Evolutionary conservation across 2,888 invertebrate genomes (phyloP).

Genomic region (Tiliacea citrago): DNA sequence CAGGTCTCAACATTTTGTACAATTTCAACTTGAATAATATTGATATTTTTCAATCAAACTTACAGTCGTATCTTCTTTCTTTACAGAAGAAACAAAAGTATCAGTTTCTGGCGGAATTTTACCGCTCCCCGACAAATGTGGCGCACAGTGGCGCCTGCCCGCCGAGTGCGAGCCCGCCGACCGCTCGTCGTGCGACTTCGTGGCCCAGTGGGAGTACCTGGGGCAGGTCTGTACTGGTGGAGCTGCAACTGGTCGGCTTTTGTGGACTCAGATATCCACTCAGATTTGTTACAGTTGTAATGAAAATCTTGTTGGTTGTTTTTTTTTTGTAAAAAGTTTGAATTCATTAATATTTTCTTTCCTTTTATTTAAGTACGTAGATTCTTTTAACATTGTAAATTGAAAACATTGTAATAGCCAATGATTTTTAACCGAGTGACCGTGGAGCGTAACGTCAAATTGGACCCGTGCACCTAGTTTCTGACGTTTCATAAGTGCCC

Average conservation of each 20-base stretch:
- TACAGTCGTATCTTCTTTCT: not conserved
- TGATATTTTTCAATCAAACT: not conserved
- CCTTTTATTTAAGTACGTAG: no score
- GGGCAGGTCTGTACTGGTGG: slow-evolving; percentile 76
- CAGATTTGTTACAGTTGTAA: not conserved
- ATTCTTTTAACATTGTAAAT: not conserved
- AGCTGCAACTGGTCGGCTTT: not conserved
- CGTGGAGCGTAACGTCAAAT: no score
- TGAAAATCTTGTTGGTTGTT: not conserved
- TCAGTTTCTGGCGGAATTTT: slow-evolving; percentile 81
- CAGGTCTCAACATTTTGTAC: no score
- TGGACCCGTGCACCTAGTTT: not conserved
- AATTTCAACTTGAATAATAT: no score
- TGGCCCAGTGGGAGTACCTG: slow-evolving; percentile 95
- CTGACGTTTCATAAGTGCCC: not conserved
- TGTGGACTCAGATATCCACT: not conserved
- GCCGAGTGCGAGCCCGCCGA: slow-evolving; percentile 91
- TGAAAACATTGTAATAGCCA: not conserved
- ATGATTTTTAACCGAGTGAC: no score
- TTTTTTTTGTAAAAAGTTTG: no score
- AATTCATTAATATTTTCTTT: no score
- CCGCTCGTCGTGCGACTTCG: slow-evolving; percentile 94
- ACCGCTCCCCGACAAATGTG: slow-evolving; percentile 91
- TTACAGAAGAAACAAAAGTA: slow-evolving; percentile 87
- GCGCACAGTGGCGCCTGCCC: slow-evolving; percentile 95